These are phyloP conservation scores for Aphis craccivora DNA, from an alignment of 1,140 invertebrate genomes.

Conservation along the genomic window DNA sequence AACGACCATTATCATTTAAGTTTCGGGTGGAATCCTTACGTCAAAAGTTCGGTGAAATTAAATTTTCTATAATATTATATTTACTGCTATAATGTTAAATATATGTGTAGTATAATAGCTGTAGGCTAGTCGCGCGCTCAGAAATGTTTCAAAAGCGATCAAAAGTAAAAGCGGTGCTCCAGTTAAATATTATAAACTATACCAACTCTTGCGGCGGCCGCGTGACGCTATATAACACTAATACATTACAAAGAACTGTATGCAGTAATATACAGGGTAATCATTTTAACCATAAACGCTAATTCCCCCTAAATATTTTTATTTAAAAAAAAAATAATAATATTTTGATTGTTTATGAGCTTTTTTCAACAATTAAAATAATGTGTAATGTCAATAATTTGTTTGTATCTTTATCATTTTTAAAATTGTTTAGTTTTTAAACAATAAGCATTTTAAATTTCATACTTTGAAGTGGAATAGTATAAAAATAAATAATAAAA, in stretches of 20 bases:
- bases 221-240: not conserved
- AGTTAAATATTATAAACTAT: not conserved
- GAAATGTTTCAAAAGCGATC: not conserved
- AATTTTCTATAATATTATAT: not conserved
- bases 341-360: too few relatives aligned
- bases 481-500: not conserved
- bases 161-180: conserved; percentile 28
- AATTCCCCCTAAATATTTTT: not conserved
- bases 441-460: too few relatives aligned
- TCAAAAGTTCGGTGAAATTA: not conserved
- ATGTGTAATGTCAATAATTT: too few relatives aligned
- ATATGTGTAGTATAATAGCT: not conserved
- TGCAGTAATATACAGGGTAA: not conserved
- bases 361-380: not conserved
- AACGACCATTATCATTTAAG: not conserved
- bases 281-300: not conserved
- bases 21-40: not conserved
- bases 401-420: not conserved
- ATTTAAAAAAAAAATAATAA: not conserved
- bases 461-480: too few relatives aligned
- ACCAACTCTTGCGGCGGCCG: not conserved
- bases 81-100: not conserved
- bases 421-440: not conserved
- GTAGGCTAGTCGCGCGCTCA: not conserved
- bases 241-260: not conserved